A percentile compares a stretch with the other conserved stretches of the same genome.
Conservation (phyloP, 2,888 invertebrate species). For the Pollenia angustigena region DNA sequence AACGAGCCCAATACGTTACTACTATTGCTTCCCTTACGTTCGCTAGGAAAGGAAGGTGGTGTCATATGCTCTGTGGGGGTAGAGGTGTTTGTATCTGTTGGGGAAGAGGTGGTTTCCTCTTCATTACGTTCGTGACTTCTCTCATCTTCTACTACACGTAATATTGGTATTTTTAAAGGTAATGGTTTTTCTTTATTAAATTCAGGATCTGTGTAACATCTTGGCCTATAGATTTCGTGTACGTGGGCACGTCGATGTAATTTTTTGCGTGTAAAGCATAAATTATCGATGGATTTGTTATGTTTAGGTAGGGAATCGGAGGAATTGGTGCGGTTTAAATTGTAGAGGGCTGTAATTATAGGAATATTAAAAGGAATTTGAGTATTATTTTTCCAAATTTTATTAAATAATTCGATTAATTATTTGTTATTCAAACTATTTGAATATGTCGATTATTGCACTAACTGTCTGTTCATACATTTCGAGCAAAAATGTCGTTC, state of each 20-base stretch:
- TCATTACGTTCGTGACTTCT: neutral
- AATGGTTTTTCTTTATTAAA: constrained; percentile 29
- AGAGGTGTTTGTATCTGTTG: constrained; percentile 18
- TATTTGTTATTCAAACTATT: too few relatives aligned
- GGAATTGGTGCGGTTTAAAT: constrained; percentile 48
- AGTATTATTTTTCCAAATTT: too few relatives aligned
- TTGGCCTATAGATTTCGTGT: constrained; percentile 76
- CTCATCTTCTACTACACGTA: constrained; percentile 65
- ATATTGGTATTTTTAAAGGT: constrained; percentile 66
- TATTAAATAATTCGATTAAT: too few relatives aligned
- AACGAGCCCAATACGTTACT: constrained; percentile 76
- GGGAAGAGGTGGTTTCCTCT: neutral
- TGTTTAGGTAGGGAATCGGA: constrained; percentile 56
- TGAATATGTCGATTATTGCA: too few relatives aligned
- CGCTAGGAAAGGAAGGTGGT: constrained; percentile 13
- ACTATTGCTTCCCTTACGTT: constrained; percentile 38
- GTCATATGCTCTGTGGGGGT: constrained; percentile 19
- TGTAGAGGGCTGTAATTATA: constrained; percentile 59
- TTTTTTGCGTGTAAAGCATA: constrained; percentile 73
- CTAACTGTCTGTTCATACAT: too few relatives aligned
- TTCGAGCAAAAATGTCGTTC: too few relatives aligned
- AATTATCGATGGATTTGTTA: constrained; percentile 73
- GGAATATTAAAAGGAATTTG: neutral
- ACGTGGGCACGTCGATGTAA: constrained; percentile 74
- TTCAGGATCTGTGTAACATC: constrained; percentile 78